These are phyloP conservation scores for Phrixothrix hirtus DNA, from an alignment of 2,888 invertebrate species.

Conservation along the genomic window DNA sequence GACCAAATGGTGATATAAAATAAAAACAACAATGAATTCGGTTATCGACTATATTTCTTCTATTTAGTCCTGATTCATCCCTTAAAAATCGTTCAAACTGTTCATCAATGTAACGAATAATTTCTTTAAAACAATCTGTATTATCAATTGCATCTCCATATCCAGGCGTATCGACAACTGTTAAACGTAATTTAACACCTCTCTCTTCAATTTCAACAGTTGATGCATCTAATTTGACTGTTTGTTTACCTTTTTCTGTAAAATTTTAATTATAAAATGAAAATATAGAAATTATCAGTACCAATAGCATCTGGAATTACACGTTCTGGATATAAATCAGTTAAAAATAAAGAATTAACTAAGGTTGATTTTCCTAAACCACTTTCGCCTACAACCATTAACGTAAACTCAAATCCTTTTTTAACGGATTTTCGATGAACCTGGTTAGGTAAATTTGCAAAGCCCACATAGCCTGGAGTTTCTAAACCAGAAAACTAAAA, in stretches of 20 bases:
- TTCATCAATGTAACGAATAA: slow-evolving; percentile 95
- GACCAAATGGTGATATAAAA: slow-evolving; percentile 95
- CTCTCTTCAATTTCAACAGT: slow-evolving; percentile 96
- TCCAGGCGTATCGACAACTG: slow-evolving; percentile 95
- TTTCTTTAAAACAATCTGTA: slow-evolving; percentile 90
- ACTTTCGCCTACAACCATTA: slow-evolving; percentile 87
- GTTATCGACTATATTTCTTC: slow-evolving; percentile 95
- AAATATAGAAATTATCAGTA: slow-evolving; percentile 47
- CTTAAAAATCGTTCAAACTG: slow-evolving; percentile 91
- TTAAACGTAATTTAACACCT: slow-evolving; percentile 89
- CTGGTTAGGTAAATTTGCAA: slow-evolving; percentile 95
- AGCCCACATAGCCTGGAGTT: slow-evolving; percentile 88
- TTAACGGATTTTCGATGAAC: slow-evolving; percentile 97
- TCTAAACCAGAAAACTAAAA: slow-evolving; percentile 85
- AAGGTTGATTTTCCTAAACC: slow-evolving; percentile 95
- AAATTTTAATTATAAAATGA: slow-evolving; percentile 15
- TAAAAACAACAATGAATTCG: slow-evolving; percentile 98
- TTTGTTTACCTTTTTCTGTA: slow-evolving; percentile 86
- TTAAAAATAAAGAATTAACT: slow-evolving; percentile 92
- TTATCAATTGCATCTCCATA: slow-evolving; percentile 95
- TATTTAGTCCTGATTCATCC: slow-evolving; percentile 93
- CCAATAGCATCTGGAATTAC: slow-evolving; percentile 86
- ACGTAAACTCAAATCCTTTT: slow-evolving; percentile 95
- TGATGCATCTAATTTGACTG: slow-evolving; percentile 91
- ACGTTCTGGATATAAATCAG: slow-evolving; percentile 93